A percentile compares a stretch with the other conserved stretches of the same genome.
Conservation (phyloP, 92 coral and sea anemone species). For the Phenganax marumi region DNA sequence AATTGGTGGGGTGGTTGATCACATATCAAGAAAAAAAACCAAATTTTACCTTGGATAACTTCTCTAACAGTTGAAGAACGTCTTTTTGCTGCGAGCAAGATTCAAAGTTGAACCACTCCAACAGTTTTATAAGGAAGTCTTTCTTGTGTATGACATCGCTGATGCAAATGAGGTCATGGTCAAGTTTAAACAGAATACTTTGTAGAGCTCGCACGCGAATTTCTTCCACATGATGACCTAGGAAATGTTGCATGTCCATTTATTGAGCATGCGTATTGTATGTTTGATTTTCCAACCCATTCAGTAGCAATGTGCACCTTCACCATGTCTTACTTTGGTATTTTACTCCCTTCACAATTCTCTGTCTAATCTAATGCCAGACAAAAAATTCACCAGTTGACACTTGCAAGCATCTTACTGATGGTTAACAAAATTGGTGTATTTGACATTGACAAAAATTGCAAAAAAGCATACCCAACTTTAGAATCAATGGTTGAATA, state of each 20-base stretch:
- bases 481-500: conserved; percentile 78
- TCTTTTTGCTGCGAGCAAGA: conserved; percentile 71
- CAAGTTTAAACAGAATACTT: conserved; percentile 85
- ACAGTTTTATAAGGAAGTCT: conserved; percentile 68
- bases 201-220: conserved; percentile 85
- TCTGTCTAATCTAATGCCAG: too few species aligned
- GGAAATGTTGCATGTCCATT: not conserved
- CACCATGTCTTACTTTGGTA: not conserved
- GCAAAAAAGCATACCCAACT: conserved; percentile 67
- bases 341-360: too few species aligned
- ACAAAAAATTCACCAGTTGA: too few species aligned
- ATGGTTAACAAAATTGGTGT: not conserved
- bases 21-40: not conserved
- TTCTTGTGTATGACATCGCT: conserved; percentile 90
- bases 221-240: conserved; percentile 87
- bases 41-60: conserved; percentile 70
- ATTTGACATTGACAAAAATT: not conserved
- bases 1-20: not conserved
- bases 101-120: conserved; percentile 90
- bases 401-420: too few species aligned
- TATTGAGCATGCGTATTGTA: not conserved
- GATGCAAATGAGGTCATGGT: conserved; percentile 82
- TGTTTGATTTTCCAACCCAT: not conserved
- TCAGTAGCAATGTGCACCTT: not conserved
- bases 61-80: conserved; percentile 71